Base-by-base conservation (phyloP, 2,797 vertebrate species). In the Poecilia picta region DNA sequence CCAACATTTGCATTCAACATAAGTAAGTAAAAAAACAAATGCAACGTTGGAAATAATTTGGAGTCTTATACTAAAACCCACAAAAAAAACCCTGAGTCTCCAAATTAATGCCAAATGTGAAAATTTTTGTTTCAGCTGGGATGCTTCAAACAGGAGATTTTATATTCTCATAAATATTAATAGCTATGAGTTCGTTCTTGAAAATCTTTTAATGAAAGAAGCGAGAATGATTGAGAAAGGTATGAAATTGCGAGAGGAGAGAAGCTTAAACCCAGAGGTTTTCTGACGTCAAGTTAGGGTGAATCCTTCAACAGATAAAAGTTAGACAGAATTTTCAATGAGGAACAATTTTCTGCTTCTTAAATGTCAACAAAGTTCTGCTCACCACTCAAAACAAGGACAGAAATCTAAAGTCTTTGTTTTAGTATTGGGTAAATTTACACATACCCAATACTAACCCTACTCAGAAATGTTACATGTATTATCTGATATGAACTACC, bases 41-140 rank as follows among this genome's bases (percentile, higher is more conserved):
- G 20, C 41, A 74, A 73, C 57, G 75, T 43, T 73, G 49, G 46
- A 43, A 73, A 57, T 76, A 49, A 75, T 46, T 71, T 72, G 36
- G 71, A 72, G 47, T 3, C 1, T 10, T 0, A 5, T 23, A 16
- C 62, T 43, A 18, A 18, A 10, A 55, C 23, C 11, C 39, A 43
- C 39, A n/a, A 70, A 43, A 70, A 43, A 75, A 80, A 5, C 0
- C 43, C 41, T 20, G 11, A 7, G 12, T 31, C 53, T 45, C 15
- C 7, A 25, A 62, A 46, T 41, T 46, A 57, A 59, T 36, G 1
- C 25, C n/a, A 47, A 64, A 8, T 36, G 7, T 72, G 6, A 25
- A 28, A 3, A 2, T 16, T 12, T 23, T 77, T 55, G 18, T 28
- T 43, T 75, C 11, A 25, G 11, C 5, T 5, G 4, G 20, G 23